These are phyloP conservation scores for Dicaeum eximium DNA, from an alignment of 2,113 vertebrate species.

Conservation along the genomic window DNA sequence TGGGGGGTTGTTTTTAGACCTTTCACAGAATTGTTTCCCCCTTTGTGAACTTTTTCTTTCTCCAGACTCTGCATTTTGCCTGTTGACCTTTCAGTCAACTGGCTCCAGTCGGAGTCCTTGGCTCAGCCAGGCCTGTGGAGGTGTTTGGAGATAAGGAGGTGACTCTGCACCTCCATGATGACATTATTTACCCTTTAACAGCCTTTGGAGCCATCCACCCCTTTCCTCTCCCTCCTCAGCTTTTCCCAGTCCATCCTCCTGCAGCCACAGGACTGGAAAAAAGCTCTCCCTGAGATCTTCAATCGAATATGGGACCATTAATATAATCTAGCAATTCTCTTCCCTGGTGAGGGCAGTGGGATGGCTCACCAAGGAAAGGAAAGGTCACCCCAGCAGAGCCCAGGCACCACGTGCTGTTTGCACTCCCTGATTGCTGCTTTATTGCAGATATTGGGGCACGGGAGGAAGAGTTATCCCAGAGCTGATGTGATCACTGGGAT, in stretches of 20 bases:
- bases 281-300: not conserved
- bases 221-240: not conserved
- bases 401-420: slow-evolving; percentile 54
- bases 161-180: not conserved
- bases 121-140: not conserved
- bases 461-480: not conserved
- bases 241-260: not conserved
- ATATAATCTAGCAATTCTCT: slow-evolving; percentile 48
- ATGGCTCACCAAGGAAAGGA: slow-evolving; percentile 33
- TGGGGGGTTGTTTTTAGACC: not conserved
- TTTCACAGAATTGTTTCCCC: not conserved
- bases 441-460: not conserved
- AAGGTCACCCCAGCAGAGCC: slow-evolving; percentile 48
- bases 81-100: slow-evolving; percentile 32
- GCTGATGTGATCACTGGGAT: slow-evolving; percentile 36
- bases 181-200: not conserved
- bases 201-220: not conserved
- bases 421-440: slow-evolving; percentile 18
- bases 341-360: slow-evolving; percentile 25
- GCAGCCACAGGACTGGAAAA: not conserved
- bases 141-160: not conserved
- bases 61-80: slow-evolving; percentile 38
- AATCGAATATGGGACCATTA: not conserved
- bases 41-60: not conserved
- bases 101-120: not conserved